phyloP scores from a whole-genome alignment of 1,140 invertebrate species.

The Drosophila rufa region DNA sequence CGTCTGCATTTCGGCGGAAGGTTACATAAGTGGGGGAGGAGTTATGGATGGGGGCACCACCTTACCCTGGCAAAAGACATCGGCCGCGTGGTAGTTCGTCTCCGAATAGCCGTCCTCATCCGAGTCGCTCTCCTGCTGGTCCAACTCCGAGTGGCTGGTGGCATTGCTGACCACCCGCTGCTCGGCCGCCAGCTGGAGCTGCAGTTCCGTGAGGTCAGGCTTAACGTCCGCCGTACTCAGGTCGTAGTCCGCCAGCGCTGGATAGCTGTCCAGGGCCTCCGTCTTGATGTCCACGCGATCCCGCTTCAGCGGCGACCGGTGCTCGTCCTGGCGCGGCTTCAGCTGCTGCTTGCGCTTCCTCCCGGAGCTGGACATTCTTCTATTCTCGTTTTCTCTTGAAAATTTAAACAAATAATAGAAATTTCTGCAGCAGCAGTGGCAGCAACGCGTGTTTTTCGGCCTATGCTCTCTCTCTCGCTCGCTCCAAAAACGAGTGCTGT shows the following conservation, averaged over 20 bases:
- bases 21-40: slow-evolving; percentile 8
- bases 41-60: not conserved
- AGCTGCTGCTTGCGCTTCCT: slow-evolving; percentile 71
- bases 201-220: slow-evolving; percentile 65
- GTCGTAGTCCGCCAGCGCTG: slow-evolving; percentile 64
- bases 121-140: slow-evolving; percentile 68
- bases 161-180: slow-evolving; percentile 10
- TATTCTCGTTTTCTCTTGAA: not conserved
- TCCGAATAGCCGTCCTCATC: slow-evolving; percentile 76
- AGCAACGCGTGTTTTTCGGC: slow-evolving; percentile 67
- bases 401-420: slow-evolving; percentile 21
- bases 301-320: slow-evolving; percentile 64
- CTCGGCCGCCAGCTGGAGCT: slow-evolving; percentile 53
- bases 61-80: slow-evolving; percentile 67
- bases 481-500: slow-evolving; percentile 27
- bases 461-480: slow-evolving; percentile 55
- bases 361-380: slow-evolving; percentile 61
- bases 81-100: slow-evolving; percentile 42
- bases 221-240: slow-evolving; percentile 58
- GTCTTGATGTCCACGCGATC: slow-evolving; percentile 48
- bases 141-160: slow-evolving; percentile 21
- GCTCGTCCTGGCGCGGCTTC: slow-evolving; percentile 65
- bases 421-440: slow-evolving; percentile 33
- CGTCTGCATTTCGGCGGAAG: slow-evolving; percentile 27
- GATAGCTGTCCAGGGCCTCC: slow-evolving; percentile 44